Base-by-base conservation (phyloP, 1,140 invertebrate genomes). In the Eufriesea mexicana region DNA sequence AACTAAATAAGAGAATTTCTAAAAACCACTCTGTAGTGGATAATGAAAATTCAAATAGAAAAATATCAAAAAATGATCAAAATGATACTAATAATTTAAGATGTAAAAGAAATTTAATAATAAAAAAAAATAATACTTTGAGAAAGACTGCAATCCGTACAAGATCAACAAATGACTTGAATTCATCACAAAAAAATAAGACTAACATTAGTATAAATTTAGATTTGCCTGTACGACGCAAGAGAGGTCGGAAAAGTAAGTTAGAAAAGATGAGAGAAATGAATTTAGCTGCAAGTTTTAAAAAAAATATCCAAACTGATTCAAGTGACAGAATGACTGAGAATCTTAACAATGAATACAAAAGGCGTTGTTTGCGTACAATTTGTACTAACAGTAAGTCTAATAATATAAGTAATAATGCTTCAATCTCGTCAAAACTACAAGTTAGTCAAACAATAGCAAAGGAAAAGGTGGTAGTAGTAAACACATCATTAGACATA, bases 181-280 rank as follows among this genome's bases (percentile, higher is more conserved):
- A 64, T 14, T 23, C 35, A 10, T 12, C 10, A 4, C 10, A 35
- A 5, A 64, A 57, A 18, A 7, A 23, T 16, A 42, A 28, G 2
- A 12, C 9, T 0, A n/a, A 55, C 2, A 42, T 45, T 55, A 10
- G 9, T 28, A 47, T 18, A 28, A 54, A 74, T 20, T n/a, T n/a
- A n/a, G 5, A 14, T 9, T 23, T 28, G 0, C 49, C 51, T 23
- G 42, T 61, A 42, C 54, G 28, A 7, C 55, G 73, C 9, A 68
- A 51, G 28, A 66, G 28, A 20, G 64, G 54, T 7, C 35, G 23
- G 18, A 77, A 70, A 45, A 77, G n/a, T 10, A 61, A 83, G 42
- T n/a, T 45, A 6, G 16, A 67, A 1, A 79, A 64, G 5, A 45
- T 62, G 9, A 70, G 20, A 62, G 66, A 72, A 66, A 49, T 10